A percentile compares a stretch with the other conserved stretches of the same genome.
Conservation (phyloP, 2,797 vertebrate genomes). For the Eospalax fontanierii region DNA sequence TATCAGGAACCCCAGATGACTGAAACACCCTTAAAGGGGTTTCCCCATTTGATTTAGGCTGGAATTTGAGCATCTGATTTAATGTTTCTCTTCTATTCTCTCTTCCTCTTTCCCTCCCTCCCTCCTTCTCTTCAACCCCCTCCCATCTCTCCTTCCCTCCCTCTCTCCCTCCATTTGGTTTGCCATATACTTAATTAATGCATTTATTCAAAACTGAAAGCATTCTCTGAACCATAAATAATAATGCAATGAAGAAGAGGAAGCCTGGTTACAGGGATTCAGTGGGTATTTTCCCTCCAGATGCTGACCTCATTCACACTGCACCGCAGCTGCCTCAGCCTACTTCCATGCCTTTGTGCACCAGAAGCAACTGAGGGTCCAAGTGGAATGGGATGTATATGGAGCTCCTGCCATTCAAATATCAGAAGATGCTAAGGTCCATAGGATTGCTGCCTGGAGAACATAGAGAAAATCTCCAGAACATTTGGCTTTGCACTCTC, state of each 20-base stretch:
- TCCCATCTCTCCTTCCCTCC: too few species aligned
- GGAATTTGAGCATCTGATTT: background rate
- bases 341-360: background rate
- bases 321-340: background rate
- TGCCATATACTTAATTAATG: background rate
- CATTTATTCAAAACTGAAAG: background rate
- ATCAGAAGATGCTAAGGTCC: background rate
- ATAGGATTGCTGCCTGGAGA: background rate
- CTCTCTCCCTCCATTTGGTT: background rate
- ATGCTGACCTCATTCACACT: background rate
- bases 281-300: background rate
- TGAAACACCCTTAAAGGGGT: background rate
- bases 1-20: background rate
- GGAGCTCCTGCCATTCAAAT: background rate
- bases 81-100: background rate
- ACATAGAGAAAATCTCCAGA: background rate
- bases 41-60: background rate
- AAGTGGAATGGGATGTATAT: fast-evolving
- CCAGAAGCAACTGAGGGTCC: fast-evolving
- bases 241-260: background rate
- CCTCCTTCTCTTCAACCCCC: too few species aligned
- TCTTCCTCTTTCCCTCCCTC: too few species aligned
- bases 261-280: background rate
- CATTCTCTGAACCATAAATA: background rate
- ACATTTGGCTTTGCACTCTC: background rate